Base-by-base conservation (phyloP, 2,113 vertebrate species). In the Gobio gobio region DNA sequence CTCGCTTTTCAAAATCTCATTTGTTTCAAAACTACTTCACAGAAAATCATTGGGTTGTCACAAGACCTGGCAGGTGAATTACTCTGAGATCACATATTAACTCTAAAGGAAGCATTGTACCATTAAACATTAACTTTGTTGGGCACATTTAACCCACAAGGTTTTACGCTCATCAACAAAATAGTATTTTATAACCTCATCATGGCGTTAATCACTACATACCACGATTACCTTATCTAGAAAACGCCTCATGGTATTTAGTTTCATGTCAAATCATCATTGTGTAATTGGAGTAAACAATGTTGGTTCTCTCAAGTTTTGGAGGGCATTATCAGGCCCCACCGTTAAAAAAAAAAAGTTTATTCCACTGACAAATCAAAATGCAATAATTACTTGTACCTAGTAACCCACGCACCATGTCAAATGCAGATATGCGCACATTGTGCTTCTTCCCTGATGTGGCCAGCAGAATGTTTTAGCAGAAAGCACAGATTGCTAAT, bases 41-140 rank as follows among this genome's bases (percentile, higher is more conserved):
- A 24, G 22, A 73, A 61, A 36, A 14, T 78, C 51, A 22, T 2
- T 78, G 9, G 29, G 13, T 70, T 80, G 26, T 54, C 58, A 54
- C 29, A 26, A 20, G n/a, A 58, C 14, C 76, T 36, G 20, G 9
- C 24, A 80, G 43, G 66, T 64, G 29, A 64, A 51, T 63, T 74
- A 70, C 40, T 59, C 5, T 63, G 78, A 64, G 45, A 43, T 86
- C 59, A 74, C 43, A 81, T n/a, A 74, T 83, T 82, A 76, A 84
- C 82, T 78, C 36, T 63, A 36, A 78, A 79, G 45, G n/a, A 63
- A 56, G 72, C 45, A 24, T 29, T 2, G 2, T 18, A 18, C 43
- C 33, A 13, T 83, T 79, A 83, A 83, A 83, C 64, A 75, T 85
- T 85, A 86, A 85, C 87, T 33, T 33, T 83, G 29, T 80, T 58